Base-by-base conservation (phyloP, 2,888 invertebrate genomes). In the Agriotes lineatus region DNA sequence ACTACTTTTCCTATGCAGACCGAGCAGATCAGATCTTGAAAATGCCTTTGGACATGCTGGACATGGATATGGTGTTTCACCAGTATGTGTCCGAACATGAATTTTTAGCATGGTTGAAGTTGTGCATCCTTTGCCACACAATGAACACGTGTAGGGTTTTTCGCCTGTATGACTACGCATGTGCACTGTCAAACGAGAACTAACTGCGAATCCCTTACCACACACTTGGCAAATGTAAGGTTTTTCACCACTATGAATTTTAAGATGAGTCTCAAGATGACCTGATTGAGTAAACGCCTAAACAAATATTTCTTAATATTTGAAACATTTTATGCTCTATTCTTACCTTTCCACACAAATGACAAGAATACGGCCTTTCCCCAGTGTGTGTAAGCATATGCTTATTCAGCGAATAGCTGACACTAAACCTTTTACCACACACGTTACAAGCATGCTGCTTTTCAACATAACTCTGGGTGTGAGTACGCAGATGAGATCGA, bases 61-160 rank as follows among this genome's bases (percentile, higher is more conserved):
- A 69, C 77, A 78, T 12, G 67, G 44, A 59, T 78, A 78, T 2
- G 78, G 77, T 25, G 76, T 76, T 65, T 78, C 78, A 5, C 78
- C 78, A 0, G 78, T 78, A 50, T 78, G 78, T 0, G 74, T 77
- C 10, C 76, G 66, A 7, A 73, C 65, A 67, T 78, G 78, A 42
- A 74, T 72, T 54, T 77, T 76, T 1, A 77, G 48, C 67, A 74
- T 76, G 10, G 75, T 76, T 1, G 77, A 77, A 30, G 76, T 76
- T 7, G 75, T 75, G 54, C 74, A 78, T 16, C 75, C 75, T 69
- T 75, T 75, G 1, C 73, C 73, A 64, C 78, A 78, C 25, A 73
- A 48, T 1, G 72, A 62, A 68, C 77, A 77, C 10, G 57, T 70
- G 33, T 76, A 77, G 6, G 76, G 77, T 58, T 68, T 71, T 63